Conservation (phyloP, 2,113 vertebrate genomes). For the Verasper variegatus region DNA sequence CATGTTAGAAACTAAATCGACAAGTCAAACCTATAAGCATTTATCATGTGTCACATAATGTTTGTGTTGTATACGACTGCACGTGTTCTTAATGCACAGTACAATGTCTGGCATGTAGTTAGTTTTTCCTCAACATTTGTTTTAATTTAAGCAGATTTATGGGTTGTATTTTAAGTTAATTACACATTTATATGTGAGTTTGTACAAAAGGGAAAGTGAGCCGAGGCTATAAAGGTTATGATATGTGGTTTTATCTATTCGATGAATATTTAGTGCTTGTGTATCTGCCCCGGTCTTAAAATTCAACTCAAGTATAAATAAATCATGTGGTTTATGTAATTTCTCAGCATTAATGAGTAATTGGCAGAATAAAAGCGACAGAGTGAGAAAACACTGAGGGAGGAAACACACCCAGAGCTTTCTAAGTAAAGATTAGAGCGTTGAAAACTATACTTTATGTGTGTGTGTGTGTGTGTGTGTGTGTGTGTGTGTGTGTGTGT, state of each 20-base stretch:
- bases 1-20: too few relatives aligned
- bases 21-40: constrained; percentile 24
- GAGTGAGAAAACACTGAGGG: constrained; percentile 28
- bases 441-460: constrained; percentile 61
- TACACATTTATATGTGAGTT: too few relatives aligned
- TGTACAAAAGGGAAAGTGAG: too few relatives aligned
- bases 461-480: not conserved
- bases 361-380: constrained; percentile 36
- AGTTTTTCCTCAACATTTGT: too few relatives aligned
- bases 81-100: not conserved
- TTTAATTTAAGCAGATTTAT: too few relatives aligned
- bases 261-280: constrained; percentile 13
- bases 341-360: constrained; percentile 58
- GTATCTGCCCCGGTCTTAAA: not conserved
- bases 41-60: constrained; percentile 31
- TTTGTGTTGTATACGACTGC: constrained; percentile 14
- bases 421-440: constrained; percentile 62
- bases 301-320: constrained; percentile 40
- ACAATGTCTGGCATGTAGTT: too few relatives aligned
- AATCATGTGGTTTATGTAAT: constrained; percentile 36
- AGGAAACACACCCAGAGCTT: constrained; percentile 62
- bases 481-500: too few relatives aligned
- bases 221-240: constrained; percentile 3
- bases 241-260: constrained; percentile 14
- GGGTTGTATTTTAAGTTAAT: too few relatives aligned